Percentiles rank a stretch among this genome's conserved stretches.
Conservation (phyloP, 2,113 vertebrate genomes). For the Gorsachius goisagi region DNA sequence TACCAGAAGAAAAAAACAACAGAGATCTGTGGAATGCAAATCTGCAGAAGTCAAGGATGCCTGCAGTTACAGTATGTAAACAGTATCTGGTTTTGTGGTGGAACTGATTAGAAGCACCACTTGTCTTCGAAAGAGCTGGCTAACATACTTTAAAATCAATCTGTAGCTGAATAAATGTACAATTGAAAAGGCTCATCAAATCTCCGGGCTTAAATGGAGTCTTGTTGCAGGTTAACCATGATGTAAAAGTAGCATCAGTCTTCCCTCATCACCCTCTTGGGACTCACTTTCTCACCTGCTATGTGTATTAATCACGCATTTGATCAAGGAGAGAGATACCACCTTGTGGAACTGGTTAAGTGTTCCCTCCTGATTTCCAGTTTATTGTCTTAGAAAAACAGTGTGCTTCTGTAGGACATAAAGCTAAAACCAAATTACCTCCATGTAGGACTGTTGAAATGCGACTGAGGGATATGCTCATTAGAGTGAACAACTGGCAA, state of each 20-base stretch:
- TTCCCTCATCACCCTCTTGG: background rate
- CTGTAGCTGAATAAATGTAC: background rate
- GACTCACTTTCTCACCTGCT: background rate
- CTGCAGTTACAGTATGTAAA: background rate
- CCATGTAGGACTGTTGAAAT: background rate
- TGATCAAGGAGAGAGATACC: background rate
- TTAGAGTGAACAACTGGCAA: background rate
- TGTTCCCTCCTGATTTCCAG: background rate
- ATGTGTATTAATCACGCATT: background rate
- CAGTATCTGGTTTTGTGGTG: background rate
- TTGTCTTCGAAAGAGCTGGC: background rate
- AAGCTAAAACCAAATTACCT: background rate
- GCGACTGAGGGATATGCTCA: accelerated
- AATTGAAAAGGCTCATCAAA: constrained; percentile 6
- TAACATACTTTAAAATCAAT: constrained; percentile 1
- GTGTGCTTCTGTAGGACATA: background rate
- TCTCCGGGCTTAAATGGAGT: background rate
- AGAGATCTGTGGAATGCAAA: background rate
- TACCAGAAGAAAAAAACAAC: background rate
- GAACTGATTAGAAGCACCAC: constrained; percentile 43
- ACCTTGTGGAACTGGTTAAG: background rate
- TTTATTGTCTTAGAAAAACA: background rate
- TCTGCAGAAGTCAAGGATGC: background rate
- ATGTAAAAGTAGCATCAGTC: background rate
- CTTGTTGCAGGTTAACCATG: background rate